Evolutionary conservation across 1,140 invertebrate genomes (phyloP).

Genomic region (Drosophila ficusphila): DNA sequence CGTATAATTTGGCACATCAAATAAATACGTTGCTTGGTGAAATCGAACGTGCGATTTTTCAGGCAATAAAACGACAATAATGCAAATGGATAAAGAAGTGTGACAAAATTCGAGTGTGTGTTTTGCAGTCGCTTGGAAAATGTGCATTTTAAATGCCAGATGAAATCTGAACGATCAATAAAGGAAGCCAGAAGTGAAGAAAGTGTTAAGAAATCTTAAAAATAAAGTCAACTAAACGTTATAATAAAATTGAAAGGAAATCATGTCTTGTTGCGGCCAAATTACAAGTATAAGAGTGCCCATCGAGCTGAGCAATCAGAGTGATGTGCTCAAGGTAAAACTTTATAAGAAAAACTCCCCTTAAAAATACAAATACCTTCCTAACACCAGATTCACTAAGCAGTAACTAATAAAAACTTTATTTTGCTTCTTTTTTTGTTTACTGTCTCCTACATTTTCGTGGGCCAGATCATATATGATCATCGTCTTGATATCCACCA

Average conservation of each 20-base stretch:
- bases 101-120: conserved; percentile 21
- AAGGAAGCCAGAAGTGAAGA: conserved; percentile 30
- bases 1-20: conserved; percentile 2
- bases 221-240: conserved; percentile 41
- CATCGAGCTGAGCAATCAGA: conserved; percentile 90
- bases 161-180: conserved; percentile 47
- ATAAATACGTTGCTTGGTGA: not conserved
- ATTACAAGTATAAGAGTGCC: conserved; percentile 89
- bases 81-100: conserved; percentile 26
- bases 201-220: conserved; percentile 14
- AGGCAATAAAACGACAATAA: conserved; percentile 8
- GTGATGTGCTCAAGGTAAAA: conserved; percentile 91
- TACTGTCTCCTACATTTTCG: conserved; percentile 26
- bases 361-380: not conserved
- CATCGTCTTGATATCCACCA: conserved; percentile 71
- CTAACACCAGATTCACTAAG: conserved; percentile 37
- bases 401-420: conserved; percentile 61
- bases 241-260: conserved; percentile 9
- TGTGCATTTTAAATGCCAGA: conserved; percentile 70
- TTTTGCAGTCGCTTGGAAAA: conserved; percentile 67
- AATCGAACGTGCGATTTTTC: not conserved
- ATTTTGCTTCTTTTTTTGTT: conserved; percentile 48
- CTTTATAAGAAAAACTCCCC: not conserved
- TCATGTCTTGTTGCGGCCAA: conserved; percentile 88
- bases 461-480: conserved; percentile 77